Base-by-base conservation (phyloP, 1,140 invertebrate species). In the Wiebesia pumilae region DNA sequence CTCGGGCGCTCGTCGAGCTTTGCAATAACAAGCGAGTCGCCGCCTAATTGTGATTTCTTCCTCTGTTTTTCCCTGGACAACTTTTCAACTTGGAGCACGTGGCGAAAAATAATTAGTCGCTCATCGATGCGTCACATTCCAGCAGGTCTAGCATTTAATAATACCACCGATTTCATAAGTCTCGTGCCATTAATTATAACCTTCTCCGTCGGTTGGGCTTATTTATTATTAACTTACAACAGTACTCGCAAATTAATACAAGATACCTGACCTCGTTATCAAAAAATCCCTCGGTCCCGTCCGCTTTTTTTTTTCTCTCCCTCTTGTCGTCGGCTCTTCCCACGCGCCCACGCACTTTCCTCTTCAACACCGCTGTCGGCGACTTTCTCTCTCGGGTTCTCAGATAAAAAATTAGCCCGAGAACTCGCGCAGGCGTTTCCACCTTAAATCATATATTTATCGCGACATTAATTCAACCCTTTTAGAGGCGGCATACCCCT, bases 371-470 rank as follows among this genome's bases (percentile, higher is more conserved):
- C 35, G 47, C 10, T 12, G 43, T 43, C 71, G 35, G 16, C 27
- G 30, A 21, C 84, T 89, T 89, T 89, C 91, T 89, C 88, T 89
- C 88, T 30, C 89, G 86, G 91, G 90, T 87, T 93, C 93, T 93
- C 91, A 93, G 93, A 94, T 94, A 94, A 94, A 94, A 94, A 94
- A 94, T 94, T 94, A 94, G 93, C 67, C n/a, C 62, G 77, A 85
- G 91, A 38, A 85, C 78, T 93, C 92, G 93, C 92, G 93, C 93
- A 92, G 93, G 93, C 92, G 93, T 93, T 93, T 93, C 91, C 91
- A 93, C 93, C 93, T 93, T 94, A 94, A 94, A 94, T 94, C 93
- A 94, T 94, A 94, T 94, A 94, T 94, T 94, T 94, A 94, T 94
- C 93, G 93, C 93, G 93, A 94, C 93, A 94, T 94, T 94, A 94